phyloP scores from a whole-genome alignment of 2,888 invertebrate species.

The Xanthorhoe designata region DNA sequence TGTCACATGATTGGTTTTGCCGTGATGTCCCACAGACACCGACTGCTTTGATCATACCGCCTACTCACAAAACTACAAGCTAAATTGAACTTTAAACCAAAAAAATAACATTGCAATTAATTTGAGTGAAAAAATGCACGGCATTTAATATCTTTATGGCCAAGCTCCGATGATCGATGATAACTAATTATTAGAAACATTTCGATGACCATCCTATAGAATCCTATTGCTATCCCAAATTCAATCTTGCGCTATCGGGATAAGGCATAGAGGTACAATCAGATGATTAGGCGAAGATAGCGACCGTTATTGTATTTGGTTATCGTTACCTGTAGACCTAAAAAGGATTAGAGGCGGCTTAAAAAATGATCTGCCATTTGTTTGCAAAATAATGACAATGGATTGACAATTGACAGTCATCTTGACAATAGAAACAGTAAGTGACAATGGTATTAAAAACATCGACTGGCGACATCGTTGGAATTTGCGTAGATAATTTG shows the following conservation, averaged over 20 bases:
- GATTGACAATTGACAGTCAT: constrained; percentile 16
- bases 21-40: constrained; percentile 71
- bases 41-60: constrained; percentile 74
- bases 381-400: constrained; percentile 43
- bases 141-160: constrained; percentile 82
- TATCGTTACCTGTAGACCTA: constrained; percentile 67
- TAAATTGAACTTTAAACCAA: constrained; percentile 25
- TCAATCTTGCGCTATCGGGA: constrained; percentile 26
- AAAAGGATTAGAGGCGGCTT: constrained; percentile 53
- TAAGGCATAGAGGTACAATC: constrained; percentile 33
- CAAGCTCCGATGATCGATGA: constrained; percentile 79
- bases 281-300: constrained; percentile 68
- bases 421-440: constrained; percentile 20
- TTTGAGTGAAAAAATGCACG: constrained; percentile 47
- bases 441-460: constrained; percentile 1
- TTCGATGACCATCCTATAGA: constrained; percentile 70
- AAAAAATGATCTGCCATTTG: constrained; percentile 39
- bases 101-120: constrained; percentile 20
- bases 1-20: constrained; percentile 79
- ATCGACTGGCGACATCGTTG: constrained; percentile 13
- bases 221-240: constrained; percentile 39
- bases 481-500: constrained; percentile 17
- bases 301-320: constrained; percentile 80
- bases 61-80: constrained; percentile 40
- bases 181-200: constrained; percentile 83